Base-by-base conservation (phyloP, 1,140 invertebrate genomes). In the Drosophila lacertosa region DNA sequence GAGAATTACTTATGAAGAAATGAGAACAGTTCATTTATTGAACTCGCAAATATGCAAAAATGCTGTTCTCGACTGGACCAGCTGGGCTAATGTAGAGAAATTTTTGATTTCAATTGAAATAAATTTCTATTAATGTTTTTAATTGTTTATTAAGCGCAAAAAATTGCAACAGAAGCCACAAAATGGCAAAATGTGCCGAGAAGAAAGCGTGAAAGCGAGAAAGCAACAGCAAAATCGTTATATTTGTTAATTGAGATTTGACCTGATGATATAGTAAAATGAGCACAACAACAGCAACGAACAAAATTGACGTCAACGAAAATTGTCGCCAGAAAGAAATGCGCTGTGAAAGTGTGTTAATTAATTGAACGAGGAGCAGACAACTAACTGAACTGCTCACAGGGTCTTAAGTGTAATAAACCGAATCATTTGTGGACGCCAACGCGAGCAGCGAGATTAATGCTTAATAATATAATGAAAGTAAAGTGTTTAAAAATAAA, bases 41-140 rank as follows among this genome's bases (percentile, higher is more conserved):
- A 65, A 65, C 53, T 57, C 40, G 16, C 40, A n/a, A n/a, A n/a
- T n/a, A 47, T 55, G 53, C 62, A 57, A 55, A 57, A 37, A 47
- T 55, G 13, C 16, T 3, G 26, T 15, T 33, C 11, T 26, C 53
- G 50, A 58, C 16, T 58, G 29, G 44, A 63, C 20, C 53, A 63
- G 26, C 16, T 55, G 32, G 50, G 33, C 47, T 66, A 71, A 71
- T 71, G 62, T 35, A 83, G 74, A 78, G 75, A 83, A 83, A 83
- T 79, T 83, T 86, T 77, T 86, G 82, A 86, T 86, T 86, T 78
- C 82, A 86, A 86, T 86, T 86, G 82, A 86, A 88, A 86, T 86
- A 86, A 86, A 86, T 86, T 86, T 82, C 83, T 80, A 86, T 86
- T 86, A 86, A 86, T 88, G 78, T 88, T 86, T 86, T 86, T 86